A percentile compares a stretch with the other conserved stretches of the same genome.
Conservation (phyloP, 2,888 invertebrate species). For the Apomyelois bistriatella region DNA sequence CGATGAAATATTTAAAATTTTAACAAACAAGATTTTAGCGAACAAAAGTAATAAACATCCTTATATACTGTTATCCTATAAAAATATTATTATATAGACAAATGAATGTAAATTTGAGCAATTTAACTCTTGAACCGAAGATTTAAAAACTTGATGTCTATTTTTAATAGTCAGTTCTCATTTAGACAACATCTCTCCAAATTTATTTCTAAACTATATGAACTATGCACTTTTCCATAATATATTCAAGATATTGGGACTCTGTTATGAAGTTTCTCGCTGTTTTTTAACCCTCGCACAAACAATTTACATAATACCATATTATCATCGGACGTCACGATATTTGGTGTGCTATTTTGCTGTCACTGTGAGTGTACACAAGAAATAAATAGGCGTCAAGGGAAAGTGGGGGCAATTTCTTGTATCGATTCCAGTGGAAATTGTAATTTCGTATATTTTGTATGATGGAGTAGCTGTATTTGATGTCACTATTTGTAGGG, state of each 20-base stretch:
- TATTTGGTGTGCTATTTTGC: conserved; percentile 45
- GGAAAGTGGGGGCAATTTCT: conserved; percentile 46
- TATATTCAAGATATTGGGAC: background rate
- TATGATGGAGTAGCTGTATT: conserved; percentile 9
- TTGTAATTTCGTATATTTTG: conserved; percentile 9
- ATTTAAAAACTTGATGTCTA: too few relatives aligned
- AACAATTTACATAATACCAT: conserved; percentile 66
- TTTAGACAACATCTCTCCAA: background rate
- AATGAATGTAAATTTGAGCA: too few relatives aligned
- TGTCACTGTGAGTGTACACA: conserved; percentile 38
- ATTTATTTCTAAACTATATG: background rate
- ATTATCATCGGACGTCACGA: conserved; percentile 52
- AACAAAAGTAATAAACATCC: too few relatives aligned
- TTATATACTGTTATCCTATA: too few relatives aligned
- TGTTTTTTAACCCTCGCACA: conserved; percentile 27
- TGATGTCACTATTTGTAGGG: conserved; percentile 1
- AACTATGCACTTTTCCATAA: background rate
- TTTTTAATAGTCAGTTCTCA: too few relatives aligned
- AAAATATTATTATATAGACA: too few relatives aligned
- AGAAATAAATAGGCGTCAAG: conserved; percentile 44
- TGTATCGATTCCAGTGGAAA: conserved; percentile 11
- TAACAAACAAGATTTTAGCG: too few relatives aligned
- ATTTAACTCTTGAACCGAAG: too few relatives aligned
- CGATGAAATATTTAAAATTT: too few relatives aligned
- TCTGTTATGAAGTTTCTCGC: conserved; percentile 2